Conservation (phyloP, 2,888 invertebrate species). For the Epinotia brunnichana region DNA sequence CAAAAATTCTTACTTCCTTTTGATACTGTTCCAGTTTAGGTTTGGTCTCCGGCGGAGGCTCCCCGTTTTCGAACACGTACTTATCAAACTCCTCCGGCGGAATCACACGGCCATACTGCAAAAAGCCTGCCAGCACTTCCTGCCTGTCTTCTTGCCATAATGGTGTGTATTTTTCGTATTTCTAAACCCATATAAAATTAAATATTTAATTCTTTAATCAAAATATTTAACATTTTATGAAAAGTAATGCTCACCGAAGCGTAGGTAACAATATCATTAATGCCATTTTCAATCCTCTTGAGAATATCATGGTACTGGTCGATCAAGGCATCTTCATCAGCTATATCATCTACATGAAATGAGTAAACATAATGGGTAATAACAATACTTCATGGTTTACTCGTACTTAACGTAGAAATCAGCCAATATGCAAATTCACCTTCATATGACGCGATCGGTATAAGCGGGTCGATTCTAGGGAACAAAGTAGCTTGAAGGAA, state of each 20-base stretch:
- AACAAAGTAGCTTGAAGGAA: conserved; percentile 89
- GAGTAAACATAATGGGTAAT: background rate
- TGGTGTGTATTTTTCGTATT: conserved; percentile 88
- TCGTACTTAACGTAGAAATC: background rate
- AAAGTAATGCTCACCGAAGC: conserved; percentile 61
- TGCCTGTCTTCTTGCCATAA: conserved; percentile 92
- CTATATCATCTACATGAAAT: conserved; percentile 80
- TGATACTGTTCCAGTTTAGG: conserved; percentile 88
- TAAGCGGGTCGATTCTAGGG: conserved; percentile 84
- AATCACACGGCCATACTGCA: conserved; percentile 90
- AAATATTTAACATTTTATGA: background rate
- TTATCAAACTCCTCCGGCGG: conserved; percentile 88
- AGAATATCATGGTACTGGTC: conserved; percentile 84
- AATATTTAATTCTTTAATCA: background rate
- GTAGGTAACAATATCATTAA: conserved; percentile 70
- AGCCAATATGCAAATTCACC: conserved; percentile 53
- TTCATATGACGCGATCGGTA: conserved; percentile 73
- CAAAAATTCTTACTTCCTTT: conserved; percentile 82
- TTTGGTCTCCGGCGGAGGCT: conserved; percentile 85
- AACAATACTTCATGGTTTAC: background rate
- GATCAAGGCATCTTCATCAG: conserved; percentile 82
- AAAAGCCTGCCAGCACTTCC: conserved; percentile 89
- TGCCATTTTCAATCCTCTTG: conserved; percentile 74
- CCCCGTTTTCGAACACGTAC: conserved; percentile 71
- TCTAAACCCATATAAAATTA: conserved; percentile 52